A percentile compares a stretch with the other conserved stretches of the same genome.
phyloP scores from a whole-genome alignment of 1,140 invertebrate genomes.

The Drosophila bocki region DNA sequence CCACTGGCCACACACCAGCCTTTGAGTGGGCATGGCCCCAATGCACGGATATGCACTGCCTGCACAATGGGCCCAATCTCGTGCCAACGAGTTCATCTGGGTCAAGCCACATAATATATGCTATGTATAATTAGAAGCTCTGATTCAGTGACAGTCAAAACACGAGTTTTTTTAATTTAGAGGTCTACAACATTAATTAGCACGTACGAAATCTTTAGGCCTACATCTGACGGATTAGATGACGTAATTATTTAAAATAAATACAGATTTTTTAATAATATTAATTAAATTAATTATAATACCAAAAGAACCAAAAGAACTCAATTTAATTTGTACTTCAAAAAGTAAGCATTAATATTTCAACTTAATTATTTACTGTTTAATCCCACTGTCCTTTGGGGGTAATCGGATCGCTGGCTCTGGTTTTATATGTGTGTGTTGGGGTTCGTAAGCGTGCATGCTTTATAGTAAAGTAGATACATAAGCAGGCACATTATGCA shows the following conservation, averaged over 20 bases:
- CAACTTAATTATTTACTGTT: background rate
- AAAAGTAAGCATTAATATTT: background rate
- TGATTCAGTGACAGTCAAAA: background rate
- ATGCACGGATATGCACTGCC: conserved; percentile 43
- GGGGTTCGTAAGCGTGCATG: conserved; percentile 47
- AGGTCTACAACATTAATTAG: conserved; percentile 4
- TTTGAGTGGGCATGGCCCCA: conserved; percentile 70
- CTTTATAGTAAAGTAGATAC: conserved; percentile 81
- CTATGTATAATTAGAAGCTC: background rate
- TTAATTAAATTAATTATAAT: too few relatives aligned
- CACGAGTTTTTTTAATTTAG: background rate
- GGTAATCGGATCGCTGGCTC: conserved; percentile 64
- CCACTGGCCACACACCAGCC: conserved; percentile 67
- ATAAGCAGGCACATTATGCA: conserved; percentile 79
- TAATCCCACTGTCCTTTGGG: conserved; percentile 49
- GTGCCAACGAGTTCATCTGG: conserved; percentile 8
- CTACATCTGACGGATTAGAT: background rate
- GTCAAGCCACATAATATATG: background rate
- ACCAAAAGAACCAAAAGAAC: background rate
- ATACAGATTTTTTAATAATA: background rate
- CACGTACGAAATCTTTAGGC: background rate
- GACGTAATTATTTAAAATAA: background rate
- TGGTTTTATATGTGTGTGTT: conserved; percentile 12
- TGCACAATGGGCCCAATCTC: conserved; percentile 21
- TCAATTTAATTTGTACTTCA: background rate